Percentiles rank a stretch among this genome's conserved stretches.
phyloP scores from a whole-genome alignment of 1,140 invertebrate species.

The Drosophila leontia region DNA sequence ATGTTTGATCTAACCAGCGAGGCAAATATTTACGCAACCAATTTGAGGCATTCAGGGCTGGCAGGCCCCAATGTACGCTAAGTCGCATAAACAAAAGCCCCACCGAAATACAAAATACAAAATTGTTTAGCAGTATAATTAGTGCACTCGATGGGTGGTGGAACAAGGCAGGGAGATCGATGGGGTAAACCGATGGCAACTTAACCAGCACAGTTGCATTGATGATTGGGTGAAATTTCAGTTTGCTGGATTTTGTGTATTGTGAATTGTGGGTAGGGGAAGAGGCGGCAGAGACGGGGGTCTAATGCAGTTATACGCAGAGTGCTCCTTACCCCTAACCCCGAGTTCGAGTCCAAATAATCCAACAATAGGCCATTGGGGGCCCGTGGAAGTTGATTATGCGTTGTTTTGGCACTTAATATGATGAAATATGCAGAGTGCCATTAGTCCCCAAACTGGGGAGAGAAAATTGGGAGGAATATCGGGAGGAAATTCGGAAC shows the following conservation, averaged over 20 bases:
- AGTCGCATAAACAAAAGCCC: slow-evolving; percentile 57
- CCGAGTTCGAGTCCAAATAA: slow-evolving; percentile 2
- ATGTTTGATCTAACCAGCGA: slow-evolving; percentile 8
- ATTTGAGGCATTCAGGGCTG: slow-evolving; percentile 44
- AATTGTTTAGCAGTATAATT: slow-evolving; percentile 70
- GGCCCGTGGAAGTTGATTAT: slow-evolving; percentile 68
- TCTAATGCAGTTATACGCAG: slow-evolving; percentile 33
- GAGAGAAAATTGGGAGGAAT: neutral
- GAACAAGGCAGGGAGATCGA: neutral
- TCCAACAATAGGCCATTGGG: slow-evolving; percentile 23
- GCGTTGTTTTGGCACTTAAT: slow-evolving; percentile 83
- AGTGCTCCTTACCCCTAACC: slow-evolving; percentile 28
- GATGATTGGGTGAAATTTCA: slow-evolving; percentile 34
- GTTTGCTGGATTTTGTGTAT: slow-evolving; percentile 26
- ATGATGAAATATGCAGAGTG: slow-evolving; percentile 82
- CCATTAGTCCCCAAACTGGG: slow-evolving; percentile 56
- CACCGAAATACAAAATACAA: slow-evolving; percentile 58
- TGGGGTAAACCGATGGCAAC: neutral
- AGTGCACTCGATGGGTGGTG: slow-evolving; percentile 55
- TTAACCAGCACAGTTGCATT: slow-evolving; percentile 25
- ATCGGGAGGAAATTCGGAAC: slow-evolving; percentile 28
- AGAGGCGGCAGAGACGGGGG: neutral
- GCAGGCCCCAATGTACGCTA: slow-evolving; percentile 23
- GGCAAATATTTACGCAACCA: slow-evolving; percentile 57
- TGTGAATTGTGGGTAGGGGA: neutral